phyloP scores from a whole-genome alignment of 2,113 vertebrate genomes.

The Corythornis vintsioides region DNA sequence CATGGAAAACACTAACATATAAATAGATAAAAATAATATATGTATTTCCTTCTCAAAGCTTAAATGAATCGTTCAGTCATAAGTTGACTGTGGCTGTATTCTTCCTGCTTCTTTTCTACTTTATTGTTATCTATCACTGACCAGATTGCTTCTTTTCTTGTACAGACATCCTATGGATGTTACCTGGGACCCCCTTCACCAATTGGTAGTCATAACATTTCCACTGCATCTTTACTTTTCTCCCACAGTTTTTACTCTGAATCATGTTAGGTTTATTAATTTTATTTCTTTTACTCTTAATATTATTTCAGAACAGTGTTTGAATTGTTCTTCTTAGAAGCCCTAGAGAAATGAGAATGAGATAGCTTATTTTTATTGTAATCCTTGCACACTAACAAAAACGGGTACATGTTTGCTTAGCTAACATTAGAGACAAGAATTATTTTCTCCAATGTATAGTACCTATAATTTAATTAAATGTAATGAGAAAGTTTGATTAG shows the following conservation, averaged over 20 bases:
- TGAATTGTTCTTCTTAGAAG: not conserved
- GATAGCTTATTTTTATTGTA: not conserved
- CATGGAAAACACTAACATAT: not conserved
- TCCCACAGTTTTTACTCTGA: not conserved
- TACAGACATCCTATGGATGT: not conserved
- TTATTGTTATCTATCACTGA: not conserved
- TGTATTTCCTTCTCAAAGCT: not conserved
- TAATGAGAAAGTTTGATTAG: not conserved
- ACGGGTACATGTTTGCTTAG: not conserved
- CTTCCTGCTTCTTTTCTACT: not conserved
- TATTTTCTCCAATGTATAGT: not conserved
- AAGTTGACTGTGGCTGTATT: not conserved
- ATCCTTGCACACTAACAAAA: not conserved
- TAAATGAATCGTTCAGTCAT: not conserved
- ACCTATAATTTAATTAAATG: not conserved
- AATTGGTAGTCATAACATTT: not conserved
- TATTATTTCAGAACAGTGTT: not conserved
- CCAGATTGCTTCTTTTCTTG: not conserved
- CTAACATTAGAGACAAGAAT: not conserved
- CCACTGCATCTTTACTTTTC: not conserved
- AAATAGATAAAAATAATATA: not conserved
- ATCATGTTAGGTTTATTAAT: not conserved
- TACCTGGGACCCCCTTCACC: not conserved
- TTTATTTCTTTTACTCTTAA: not conserved
- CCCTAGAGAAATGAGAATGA: not conserved